Percentiles rank a stretch among this genome's conserved stretches.
phyloP scores from a whole-genome alignment of 1,140 invertebrate species.

The Caenorhabditis brenneri region DNA sequence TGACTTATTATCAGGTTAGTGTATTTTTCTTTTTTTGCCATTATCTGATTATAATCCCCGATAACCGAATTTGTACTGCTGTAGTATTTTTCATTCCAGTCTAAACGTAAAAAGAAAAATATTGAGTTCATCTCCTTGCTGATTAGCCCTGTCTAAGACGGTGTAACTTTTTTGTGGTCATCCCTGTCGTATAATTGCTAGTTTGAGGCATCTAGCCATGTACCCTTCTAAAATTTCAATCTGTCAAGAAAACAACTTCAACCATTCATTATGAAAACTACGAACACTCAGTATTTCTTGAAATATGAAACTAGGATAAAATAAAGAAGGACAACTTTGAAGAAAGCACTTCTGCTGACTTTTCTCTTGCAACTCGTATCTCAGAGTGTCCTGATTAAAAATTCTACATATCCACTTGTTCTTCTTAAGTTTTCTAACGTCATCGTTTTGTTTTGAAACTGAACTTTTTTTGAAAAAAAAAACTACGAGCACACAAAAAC shows the following conservation, averaged over 20 bases:
- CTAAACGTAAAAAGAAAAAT: background rate
- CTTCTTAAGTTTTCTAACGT: background rate
- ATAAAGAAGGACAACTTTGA: background rate
- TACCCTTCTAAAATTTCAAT: background rate
- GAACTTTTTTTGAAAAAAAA: background rate
- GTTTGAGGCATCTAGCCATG: background rate
- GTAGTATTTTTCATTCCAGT: background rate
- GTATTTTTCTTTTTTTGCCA: background rate
- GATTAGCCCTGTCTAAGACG: background rate
- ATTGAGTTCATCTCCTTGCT: background rate
- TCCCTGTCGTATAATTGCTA: background rate
- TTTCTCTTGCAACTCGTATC: background rate
- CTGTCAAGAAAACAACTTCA: background rate
- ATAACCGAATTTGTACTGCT: background rate
- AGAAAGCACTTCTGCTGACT: background rate
- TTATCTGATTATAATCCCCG: background rate
- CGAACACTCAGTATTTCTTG: background rate
- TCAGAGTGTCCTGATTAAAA: background rate
- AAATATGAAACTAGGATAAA: background rate
- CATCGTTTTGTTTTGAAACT: background rate
- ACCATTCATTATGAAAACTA: background rate
- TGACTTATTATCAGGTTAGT: conserved; percentile 53
- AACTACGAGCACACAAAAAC: background rate
- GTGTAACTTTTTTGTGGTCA: background rate
- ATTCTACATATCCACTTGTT: background rate